Base-by-base conservation (phyloP, 2,797 vertebrate genomes). In the Echiichthys vipera region DNA sequence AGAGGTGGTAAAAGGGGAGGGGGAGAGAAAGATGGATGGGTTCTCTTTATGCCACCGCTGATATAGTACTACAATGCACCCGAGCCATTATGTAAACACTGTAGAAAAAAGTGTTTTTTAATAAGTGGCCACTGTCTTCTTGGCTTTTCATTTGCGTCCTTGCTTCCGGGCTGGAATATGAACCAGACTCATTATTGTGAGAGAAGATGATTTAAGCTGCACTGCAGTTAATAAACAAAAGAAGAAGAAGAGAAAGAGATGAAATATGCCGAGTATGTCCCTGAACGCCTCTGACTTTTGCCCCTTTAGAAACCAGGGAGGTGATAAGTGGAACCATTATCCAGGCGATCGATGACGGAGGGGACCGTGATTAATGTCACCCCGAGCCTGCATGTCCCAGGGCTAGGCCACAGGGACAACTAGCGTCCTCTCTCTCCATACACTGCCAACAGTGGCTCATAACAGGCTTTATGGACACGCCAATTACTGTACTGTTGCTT, bases 241-340 rank as follows among this genome's bases (percentile, higher is more conserved):
- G 66, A 65, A 20, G 36, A 40, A 10, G 34, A 42, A 17, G 43
- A 66, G 47, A 24, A 61, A 22, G 70, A 54, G 71, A 43, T 49
- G 69, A 74, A 76, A 83, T 71, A 74, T 47, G 29, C 53, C 0
- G 45, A 84, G 54, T 71, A 83, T 74, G 82, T 87, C 82, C 78
- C 82, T 67, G 78, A 83, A 71, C 27, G 27, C n/a, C 34, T 67
- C 30, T 83, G 84, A 56, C 86, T 86, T 90, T 83, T 90, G 80
- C 75, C 80, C 82, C 75, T 84, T 72, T 65, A 63, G 83, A 82
- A 89, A 82, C 68, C 84, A 78, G 70, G 4, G 78, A 79, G 81
- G 91, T 90, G 92, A 93, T 93, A 92, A 93, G 92, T 70, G 71
- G 87, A 86, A 85, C 87, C 84, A 88, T 92, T 90, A 92, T 88